Evolutionary conservation across 1,140 invertebrate genomes (phyloP).

Genomic region (Cecropterus lyciades): DNA sequence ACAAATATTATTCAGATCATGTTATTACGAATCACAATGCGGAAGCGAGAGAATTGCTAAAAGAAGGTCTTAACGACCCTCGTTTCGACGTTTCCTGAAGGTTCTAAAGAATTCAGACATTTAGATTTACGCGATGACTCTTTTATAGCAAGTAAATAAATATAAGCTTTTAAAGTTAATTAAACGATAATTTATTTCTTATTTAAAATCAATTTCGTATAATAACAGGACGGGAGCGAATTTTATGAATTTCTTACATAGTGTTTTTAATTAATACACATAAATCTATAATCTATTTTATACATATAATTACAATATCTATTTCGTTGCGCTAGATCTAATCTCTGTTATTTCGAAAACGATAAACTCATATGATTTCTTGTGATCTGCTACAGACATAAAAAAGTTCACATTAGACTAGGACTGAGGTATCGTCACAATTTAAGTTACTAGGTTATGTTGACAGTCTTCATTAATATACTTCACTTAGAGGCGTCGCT

Average conservation of each 20-base stretch:
- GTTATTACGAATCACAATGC: no score
- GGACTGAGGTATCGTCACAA: conserved; percentile 36
- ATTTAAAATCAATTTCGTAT: conserved; percentile 57
- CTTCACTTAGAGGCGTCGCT: conserved; percentile 22
- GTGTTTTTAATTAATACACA: conserved; percentile 16
- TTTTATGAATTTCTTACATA: conserved; percentile 43
- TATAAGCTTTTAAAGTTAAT: no score
- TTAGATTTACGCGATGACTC: no score
- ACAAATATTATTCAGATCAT: no score
- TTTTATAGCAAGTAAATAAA: no score
- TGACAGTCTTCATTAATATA: conserved; percentile 15
- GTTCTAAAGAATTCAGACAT: no score
- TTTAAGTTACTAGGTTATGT: conserved; percentile 10
- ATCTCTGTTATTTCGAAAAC: conserved; percentile 33
- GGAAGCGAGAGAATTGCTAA: no score
- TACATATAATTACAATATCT: conserved; percentile 46
- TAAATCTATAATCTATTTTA: conserved; percentile 26
- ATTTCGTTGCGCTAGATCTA: conserved; percentile 68
- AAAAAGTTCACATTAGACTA: conserved; percentile 26
- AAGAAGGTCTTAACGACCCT: no score
- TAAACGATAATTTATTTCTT: no score
- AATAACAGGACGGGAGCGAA: conserved; percentile 73
- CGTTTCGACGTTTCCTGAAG: no score
- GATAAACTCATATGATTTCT: no score
- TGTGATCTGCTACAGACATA: conserved; percentile 2